These are phyloP conservation scores for Lordiphosa mommai DNA, from an alignment of 1,140 invertebrate genomes.

Conservation along the genomic window DNA sequence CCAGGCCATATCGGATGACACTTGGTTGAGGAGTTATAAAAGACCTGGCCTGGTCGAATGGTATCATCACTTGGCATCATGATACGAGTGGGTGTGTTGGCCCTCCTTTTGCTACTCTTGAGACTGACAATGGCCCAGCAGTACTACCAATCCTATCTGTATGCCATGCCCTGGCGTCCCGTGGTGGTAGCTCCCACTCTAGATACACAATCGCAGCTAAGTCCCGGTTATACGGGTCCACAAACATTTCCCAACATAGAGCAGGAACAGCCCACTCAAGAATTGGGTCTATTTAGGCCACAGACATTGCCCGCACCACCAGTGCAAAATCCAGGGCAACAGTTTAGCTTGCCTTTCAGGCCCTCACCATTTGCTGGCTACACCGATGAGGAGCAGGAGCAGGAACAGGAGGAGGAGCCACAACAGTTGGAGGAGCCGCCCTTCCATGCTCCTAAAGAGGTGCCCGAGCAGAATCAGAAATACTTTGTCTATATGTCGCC, in stretches of 20 bases:
- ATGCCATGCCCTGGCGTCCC: conserved; percentile 35
- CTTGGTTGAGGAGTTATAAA: no score
- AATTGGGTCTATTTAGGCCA: conserved; percentile 16
- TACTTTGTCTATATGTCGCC: conserved; percentile 29
- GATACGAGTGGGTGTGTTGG: conserved; percentile 1
- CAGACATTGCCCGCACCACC: conserved; percentile 11
- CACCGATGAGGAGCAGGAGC: conserved; percentile 14
- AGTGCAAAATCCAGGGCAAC: neutral
- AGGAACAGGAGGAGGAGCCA: neutral
- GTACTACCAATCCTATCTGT: conserved; percentile 9
- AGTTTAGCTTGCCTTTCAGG: conserved; percentile 28
- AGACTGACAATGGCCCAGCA: neutral
- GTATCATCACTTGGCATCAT: neutral
- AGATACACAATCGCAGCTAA: conserved; percentile 9
- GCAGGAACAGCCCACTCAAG: neutral
- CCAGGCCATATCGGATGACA: no score
- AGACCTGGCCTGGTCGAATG: no score
- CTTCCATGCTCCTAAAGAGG: no score
- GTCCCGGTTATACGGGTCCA: conserved; percentile 35
- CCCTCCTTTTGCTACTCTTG: neutral
- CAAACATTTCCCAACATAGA: conserved; percentile 22
- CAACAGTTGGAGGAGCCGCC: neutral
- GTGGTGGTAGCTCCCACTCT: neutral
- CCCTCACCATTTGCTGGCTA: conserved; percentile 35
- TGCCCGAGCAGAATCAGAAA: no score